These are phyloP conservation scores for Hipparchia semele DNA, from an alignment of 2,888 invertebrate genomes.

Conservation along the genomic window DNA sequence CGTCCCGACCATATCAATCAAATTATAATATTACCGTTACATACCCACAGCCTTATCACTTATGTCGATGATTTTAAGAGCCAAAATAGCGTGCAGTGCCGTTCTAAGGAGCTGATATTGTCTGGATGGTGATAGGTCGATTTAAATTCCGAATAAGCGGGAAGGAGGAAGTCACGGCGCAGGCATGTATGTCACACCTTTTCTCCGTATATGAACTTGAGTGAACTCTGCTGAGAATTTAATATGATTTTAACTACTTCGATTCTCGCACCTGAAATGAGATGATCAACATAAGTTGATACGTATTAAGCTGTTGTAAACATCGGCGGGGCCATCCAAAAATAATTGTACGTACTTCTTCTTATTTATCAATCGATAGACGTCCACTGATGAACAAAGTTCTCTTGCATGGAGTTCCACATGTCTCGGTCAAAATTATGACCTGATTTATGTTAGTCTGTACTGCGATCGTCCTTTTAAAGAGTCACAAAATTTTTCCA, in stretches of 20 bases:
- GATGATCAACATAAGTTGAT: not conserved
- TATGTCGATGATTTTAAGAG: conserved; percentile 48
- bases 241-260: conserved; percentile 43
- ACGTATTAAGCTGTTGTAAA: too few relatives aligned
- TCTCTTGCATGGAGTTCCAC: too few relatives aligned
- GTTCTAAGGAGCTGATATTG: conserved; percentile 46
- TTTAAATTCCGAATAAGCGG: conserved; percentile 82
- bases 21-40: conserved; percentile 69
- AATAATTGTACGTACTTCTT: too few relatives aligned
- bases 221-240: conserved; percentile 62
- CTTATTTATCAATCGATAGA: too few relatives aligned
- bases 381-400: too few relatives aligned
- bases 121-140: conserved; percentile 73
- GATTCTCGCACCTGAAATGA: conserved; percentile 19
- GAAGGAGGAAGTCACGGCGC: conserved; percentile 81
- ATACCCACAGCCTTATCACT: conserved; percentile 50
- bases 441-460: too few relatives aligned
- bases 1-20: conserved; percentile 79
- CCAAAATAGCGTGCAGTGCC: conserved; percentile 48
- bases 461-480: too few relatives aligned
- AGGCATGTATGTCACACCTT: conserved; percentile 78
- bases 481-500: too few relatives aligned
- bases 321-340: too few relatives aligned
- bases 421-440: too few relatives aligned
- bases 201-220: conserved; percentile 78